Evolutionary conservation across 2,888 invertebrate genomes (phyloP), one percentile per base, ranked within the genome.

Genomic region (Meiosimyza platycephala): DNA sequence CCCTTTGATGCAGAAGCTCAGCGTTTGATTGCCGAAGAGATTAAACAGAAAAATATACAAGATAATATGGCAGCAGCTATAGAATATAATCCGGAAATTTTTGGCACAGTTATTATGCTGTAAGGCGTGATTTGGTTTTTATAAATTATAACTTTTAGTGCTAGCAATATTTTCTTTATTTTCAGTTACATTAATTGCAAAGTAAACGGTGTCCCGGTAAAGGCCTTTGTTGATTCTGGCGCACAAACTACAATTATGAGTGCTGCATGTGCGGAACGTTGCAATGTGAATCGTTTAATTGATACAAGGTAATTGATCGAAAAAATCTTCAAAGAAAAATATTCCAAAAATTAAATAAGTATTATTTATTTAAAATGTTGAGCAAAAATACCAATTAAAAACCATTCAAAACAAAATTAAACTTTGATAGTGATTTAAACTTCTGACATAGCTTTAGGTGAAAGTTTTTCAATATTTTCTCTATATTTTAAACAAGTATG

Each of bases 191-290:
- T 99, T 75, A 95, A 98, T 86, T 98, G 99, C 86, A 93, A 93
- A 87, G 98, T 99, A 1, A 99, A 99, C 88, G 98, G 98, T 54
- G 93, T 94, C 85, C 95, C 95, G 0, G 97, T 99, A 0, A 98
- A 98, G 88, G 99, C 99, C 5, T 99, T 99, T 87, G 97, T 99
- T 73, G 99, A 99, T 88, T 98, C 98, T 76, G 98, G 93, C 64
- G 99, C 99, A 68, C 99, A 99, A 89, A 95, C 97, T 51, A 99
- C 99, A 5, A 98, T 99, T 73, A 99, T 99, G 98, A 98, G 98
- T 60, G 94, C 96, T 74, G 92, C 93, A 1, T 98, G 98, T 88
- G 98, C 98, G 0, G 97, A 98, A 85, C 89, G 97, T 51, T 98
- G 98, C 87, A 94, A 95, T 84, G 95, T 96, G 71, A 95, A 95